phyloP scores from a whole-genome alignment of 2,113 vertebrate species.

The Copsychus sechellarum region DNA sequence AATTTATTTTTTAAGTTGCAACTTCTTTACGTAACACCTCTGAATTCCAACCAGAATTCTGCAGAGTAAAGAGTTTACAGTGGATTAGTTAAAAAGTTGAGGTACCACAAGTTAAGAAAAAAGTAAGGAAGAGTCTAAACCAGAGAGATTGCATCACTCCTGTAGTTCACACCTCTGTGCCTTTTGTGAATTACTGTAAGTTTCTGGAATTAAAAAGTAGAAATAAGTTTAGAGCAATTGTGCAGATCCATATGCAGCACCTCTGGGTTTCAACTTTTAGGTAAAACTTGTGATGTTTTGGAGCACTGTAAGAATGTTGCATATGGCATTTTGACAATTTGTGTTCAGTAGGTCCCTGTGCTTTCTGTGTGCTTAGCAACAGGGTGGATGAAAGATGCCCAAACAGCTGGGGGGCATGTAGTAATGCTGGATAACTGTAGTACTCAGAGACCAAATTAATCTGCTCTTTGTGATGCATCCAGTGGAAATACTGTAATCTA shows the following conservation, averaged over 20 bases:
- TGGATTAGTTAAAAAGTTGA: not conserved
- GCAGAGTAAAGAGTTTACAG: not conserved
- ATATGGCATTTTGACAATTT: not conserved
- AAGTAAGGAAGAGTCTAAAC: not conserved
- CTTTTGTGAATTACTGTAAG: not conserved
- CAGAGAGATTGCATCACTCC: not conserved
- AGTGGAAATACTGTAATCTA: constrained; percentile 1
- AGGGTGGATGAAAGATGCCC: not conserved
- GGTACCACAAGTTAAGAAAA: not conserved
- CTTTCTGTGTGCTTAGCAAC: not conserved
- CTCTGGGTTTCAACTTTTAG: not conserved
- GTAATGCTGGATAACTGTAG: not conserved
- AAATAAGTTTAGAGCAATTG: not conserved
- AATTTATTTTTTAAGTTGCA: not conserved
- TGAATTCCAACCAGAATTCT: not conserved
- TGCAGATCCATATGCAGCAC: not conserved
- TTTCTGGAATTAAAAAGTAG: not conserved
- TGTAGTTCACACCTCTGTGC: not conserved
- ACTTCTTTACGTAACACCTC: not conserved
- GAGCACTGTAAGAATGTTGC: not conserved
- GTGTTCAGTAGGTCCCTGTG: not conserved
- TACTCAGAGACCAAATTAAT: not conserved
- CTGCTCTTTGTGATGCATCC: not conserved
- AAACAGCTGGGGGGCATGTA: not conserved
- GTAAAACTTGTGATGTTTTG: not conserved